Base-by-base conservation (phyloP, 2,888 invertebrate species). In the Caenorhabditis virilis region DNA sequence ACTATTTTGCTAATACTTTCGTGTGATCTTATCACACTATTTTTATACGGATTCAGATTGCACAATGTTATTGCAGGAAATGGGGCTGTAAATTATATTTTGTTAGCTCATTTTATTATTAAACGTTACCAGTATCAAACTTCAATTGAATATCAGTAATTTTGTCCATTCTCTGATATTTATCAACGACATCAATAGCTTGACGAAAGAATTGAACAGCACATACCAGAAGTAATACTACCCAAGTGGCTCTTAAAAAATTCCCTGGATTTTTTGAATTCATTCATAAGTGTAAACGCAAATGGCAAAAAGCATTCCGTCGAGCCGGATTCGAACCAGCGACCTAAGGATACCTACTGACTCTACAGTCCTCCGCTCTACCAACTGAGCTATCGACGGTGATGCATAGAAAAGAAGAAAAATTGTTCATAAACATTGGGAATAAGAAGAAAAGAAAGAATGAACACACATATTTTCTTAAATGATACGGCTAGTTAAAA, bases 61-160 rank as follows among this genome's bases (percentile, higher is more conserved):
- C 80, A 80, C 9, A 80, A 46, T 9, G 79, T 80, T 18, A 80
- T 79, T 0, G 80, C 78, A 25, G 80, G 80, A 50, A 80, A 80
- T 6, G 79, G 78, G n/a, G 78, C 77, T 63, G 53, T 61, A 76
- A 48, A 16, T 15, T 20, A 22, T 20, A 23, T n/a, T n/a, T n/a
- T n/a, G n/a, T n/a, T n/a, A 41, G 20, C 9, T 20, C 20, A 42
- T 41, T 35, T 49, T 46, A 46, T 26, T 18, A n/a, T 26, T n/a
- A 46, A 25, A 46, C 4, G 41, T 35, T 38, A 69, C 74, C 77
- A 23, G 76, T 77, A 50, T 79, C 79, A 56, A 79, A 78, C 35
- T 78, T 78, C 36, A 79, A 52, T 39, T 79, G 79, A 51, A 80
- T 80, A 50, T 78, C 78, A 3, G 78, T 78, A 26, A 79, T 80